These are phyloP conservation scores for Calyptommatus sinebrachiatus DNA, from an alignment of 2,113 vertebrate species.

Conservation along the genomic window DNA sequence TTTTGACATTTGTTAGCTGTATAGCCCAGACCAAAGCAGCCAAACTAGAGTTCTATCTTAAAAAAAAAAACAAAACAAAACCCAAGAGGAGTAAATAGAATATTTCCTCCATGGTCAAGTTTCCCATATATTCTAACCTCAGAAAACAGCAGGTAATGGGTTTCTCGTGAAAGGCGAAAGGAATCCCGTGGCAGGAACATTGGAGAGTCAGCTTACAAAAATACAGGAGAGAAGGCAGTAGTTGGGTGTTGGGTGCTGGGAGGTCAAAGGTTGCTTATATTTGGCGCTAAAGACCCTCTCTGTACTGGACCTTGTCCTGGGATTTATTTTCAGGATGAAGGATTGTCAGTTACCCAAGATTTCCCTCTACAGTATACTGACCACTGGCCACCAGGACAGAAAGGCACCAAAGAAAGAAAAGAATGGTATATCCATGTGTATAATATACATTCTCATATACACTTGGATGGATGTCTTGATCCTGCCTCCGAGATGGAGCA, in stretches of 20 bases:
- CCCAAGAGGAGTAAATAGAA: constrained; percentile 53
- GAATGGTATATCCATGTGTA: no score
- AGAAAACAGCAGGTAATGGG: constrained; percentile 32
- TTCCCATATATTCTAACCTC: constrained; percentile 30
- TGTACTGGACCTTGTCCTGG: no score
- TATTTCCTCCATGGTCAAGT: constrained; percentile 61
- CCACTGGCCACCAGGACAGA: neutral
- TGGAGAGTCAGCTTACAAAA: neutral
- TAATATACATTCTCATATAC: no score
- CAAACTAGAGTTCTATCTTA: constrained; percentile 58
- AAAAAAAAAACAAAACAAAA: constrained; percentile 25
- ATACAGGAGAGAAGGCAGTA: neutral
- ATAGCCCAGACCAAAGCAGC: constrained; percentile 73
- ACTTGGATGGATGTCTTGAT: no score
- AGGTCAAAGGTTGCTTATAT: neutral
- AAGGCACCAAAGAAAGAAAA: no score
- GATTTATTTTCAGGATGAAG: no score
- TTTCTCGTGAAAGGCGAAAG: constrained; percentile 28
- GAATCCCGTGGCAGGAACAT: neutral
- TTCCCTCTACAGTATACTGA: neutral
- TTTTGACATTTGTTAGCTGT: constrained; percentile 86
- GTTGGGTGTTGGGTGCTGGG: neutral
- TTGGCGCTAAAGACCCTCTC: neutral
- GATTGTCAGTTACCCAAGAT: no score
- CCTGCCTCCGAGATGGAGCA: no score